Conservation (phyloP, 1,140 invertebrate genomes). For the Monomorium pharaonis region DNA sequence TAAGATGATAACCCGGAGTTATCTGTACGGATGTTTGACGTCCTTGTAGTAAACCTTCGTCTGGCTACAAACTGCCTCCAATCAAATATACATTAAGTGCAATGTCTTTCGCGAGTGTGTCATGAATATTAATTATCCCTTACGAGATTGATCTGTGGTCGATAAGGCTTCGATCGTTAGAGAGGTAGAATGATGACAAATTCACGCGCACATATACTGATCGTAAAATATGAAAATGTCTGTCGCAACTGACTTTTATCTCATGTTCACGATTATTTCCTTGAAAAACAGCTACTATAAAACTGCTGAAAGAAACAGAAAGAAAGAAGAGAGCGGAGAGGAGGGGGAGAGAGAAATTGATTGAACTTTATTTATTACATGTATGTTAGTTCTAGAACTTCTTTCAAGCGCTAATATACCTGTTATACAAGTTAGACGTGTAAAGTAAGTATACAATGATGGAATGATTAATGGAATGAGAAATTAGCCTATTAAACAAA, state of each 20-base stretch:
- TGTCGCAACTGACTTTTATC: conserved; percentile 28
- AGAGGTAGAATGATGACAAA: conserved; percentile 38
- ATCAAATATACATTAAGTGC: conserved; percentile 71
- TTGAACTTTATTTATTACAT: no score
- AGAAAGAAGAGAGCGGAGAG: no score
- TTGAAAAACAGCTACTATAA: conserved; percentile 46
- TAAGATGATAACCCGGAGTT: conserved; percentile 16
- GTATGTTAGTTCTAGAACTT: no score
- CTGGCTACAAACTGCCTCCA: conserved; percentile 37
- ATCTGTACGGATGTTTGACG: conserved; percentile 24
- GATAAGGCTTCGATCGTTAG: conserved; percentile 58
- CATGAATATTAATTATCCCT: conserved; percentile 75
- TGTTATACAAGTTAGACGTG: no score
- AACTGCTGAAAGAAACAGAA: no score
- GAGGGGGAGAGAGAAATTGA: no score
- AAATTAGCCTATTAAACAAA: no score
- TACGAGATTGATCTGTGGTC: conserved; percentile 48
- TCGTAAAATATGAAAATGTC: conserved; percentile 51
- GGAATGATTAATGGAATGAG: no score
- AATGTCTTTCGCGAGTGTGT: conserved; percentile 68
- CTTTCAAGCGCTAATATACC: no score
- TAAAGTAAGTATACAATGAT: no score
- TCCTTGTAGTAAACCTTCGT: conserved; percentile 45
- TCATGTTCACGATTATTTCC: conserved; percentile 55
- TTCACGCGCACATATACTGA: conserved; percentile 20